Conservation (phyloP, 2,113 vertebrate species). For the Rhabdornis inornatus region DNA sequence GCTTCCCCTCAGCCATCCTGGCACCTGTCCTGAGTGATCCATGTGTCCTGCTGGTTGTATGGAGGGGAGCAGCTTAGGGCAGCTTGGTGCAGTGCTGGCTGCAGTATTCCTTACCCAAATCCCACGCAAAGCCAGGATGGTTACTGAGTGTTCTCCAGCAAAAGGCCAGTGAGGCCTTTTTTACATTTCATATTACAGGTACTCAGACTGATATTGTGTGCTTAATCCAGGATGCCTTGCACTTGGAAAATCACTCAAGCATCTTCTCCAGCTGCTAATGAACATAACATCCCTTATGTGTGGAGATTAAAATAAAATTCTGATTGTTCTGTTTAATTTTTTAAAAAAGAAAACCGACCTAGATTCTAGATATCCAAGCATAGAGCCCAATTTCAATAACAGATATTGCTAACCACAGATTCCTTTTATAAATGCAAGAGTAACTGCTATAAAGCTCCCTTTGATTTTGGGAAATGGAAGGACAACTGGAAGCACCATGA, state of each 20-base stretch:
- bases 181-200: too few species aligned
- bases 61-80: not conserved
- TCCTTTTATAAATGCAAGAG: not conserved
- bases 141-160: not conserved
- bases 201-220: not conserved
- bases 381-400: not conserved
- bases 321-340: not conserved
- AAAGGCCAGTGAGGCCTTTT: not conserved
- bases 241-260: not conserved
- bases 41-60: not conserved
- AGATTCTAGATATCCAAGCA: not conserved
- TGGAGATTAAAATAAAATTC: not conserved
- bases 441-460: not conserved
- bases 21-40: not conserved
- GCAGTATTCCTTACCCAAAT: not conserved
- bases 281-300: not conserved
- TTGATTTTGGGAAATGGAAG: not conserved
- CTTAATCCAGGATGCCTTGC: not conserved
- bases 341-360: not conserved
- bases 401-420: not conserved
- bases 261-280: not conserved
- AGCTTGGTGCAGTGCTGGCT: not conserved
- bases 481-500: not conserved
- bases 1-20: not conserved
- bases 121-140: not conserved